Percentiles rank a stretch among this genome's conserved stretches.
These are phyloP conservation scores for Cyclargus thomasi DNA, from an alignment of 1,140 invertebrate species.

Conservation along the genomic window DNA sequence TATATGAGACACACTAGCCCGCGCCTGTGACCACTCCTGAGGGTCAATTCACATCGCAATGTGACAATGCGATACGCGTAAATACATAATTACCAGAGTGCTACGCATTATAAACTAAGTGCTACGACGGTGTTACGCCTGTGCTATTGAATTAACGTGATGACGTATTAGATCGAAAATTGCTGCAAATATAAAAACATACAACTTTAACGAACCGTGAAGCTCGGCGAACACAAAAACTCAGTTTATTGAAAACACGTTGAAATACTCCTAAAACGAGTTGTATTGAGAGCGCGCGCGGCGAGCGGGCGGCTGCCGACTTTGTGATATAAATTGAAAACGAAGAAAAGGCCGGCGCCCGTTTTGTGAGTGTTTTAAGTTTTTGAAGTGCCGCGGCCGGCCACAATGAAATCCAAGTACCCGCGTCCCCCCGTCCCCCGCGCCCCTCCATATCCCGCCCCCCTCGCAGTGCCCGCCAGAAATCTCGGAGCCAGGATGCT, in stretches of 20 bases:
- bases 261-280: neutral
- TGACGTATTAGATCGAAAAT: neutral
- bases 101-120: neutral
- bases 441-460: too few relatives aligned
- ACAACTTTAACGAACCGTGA: neutral
- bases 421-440: too few relatives aligned
- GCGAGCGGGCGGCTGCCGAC: neutral
- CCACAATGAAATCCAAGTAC: neutral
- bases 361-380: conserved; percentile 1
- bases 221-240: neutral
- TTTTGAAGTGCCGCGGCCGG: neutral
- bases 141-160: too few relatives aligned
- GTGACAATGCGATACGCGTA: too few relatives aligned
- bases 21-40: neutral
- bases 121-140: too few relatives aligned
- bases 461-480: too few relatives aligned
- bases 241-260: neutral
- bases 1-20: neutral
- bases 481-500: too few relatives aligned
- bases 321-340: conserved; percentile 4
- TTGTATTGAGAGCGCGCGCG: neutral
- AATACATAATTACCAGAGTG: too few relatives aligned
- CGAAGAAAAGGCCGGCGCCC: conserved; percentile 1
- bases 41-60: too few relatives aligned
- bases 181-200: neutral